These are phyloP conservation scores for Pelecanoides urinatrix DNA, from an alignment of 2,113 vertebrate species.

Conservation along the genomic window DNA sequence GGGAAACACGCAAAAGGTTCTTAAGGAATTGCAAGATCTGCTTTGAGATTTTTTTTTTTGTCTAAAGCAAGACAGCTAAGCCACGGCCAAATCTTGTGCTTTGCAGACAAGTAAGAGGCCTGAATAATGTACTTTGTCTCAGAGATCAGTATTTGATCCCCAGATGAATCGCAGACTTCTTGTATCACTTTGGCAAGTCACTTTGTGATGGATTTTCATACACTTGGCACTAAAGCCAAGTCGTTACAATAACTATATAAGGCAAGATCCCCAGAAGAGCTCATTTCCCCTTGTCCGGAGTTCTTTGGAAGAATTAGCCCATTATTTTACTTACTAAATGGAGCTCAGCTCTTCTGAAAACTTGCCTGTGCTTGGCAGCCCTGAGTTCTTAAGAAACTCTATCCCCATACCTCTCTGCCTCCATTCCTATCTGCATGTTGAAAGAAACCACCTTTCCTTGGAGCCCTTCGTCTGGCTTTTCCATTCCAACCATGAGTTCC, in stretches of 20 bases:
- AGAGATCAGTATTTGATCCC: background rate
- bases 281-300: background rate
- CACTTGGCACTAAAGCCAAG: background rate
- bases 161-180: background rate
- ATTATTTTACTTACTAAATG: conserved; percentile 14
- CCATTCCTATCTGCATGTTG: background rate
- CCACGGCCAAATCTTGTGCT: background rate
- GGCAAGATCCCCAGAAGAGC: conserved; percentile 31
- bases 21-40: background rate
- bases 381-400: background rate
- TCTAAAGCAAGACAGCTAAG: background rate
- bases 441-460: background rate
- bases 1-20: background rate
- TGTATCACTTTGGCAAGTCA: background rate
- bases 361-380: background rate
- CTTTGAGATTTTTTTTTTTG: background rate
- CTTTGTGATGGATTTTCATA: conserved; percentile 30
- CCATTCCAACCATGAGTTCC: background rate
- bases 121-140: background rate
- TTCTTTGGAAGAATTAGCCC: conserved; percentile 4
- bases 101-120: background rate
- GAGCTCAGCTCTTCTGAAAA: conserved; percentile 8
- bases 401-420: background rate
- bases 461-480: background rate
- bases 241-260: background rate